Conservation (phyloP, 2,888 invertebrate genomes). For the Drosophila hamatofila region DNA sequence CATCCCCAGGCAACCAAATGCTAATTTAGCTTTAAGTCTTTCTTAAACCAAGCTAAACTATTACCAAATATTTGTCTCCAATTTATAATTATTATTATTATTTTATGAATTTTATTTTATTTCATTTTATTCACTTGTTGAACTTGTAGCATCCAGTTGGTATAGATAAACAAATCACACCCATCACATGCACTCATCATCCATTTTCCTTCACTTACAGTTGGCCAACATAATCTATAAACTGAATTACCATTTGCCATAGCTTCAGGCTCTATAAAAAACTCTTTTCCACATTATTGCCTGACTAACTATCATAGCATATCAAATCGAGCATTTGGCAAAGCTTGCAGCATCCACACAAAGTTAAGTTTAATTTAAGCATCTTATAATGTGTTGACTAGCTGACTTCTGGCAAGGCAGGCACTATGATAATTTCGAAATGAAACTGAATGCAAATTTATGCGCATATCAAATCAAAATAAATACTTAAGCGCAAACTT, state of each 20-base stretch:
- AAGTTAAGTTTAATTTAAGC: constrained; percentile 2
- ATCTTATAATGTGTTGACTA: constrained; percentile 16
- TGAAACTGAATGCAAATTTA: constrained; percentile 34
- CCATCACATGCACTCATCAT: not conserved
- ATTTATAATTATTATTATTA: too few relatives aligned
- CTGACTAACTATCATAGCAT: too few relatives aligned
- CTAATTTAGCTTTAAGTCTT: too few relatives aligned
- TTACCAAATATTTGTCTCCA: too few relatives aligned
- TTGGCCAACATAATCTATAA: not conserved
- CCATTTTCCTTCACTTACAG: not conserved
- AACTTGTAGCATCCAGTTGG: too few relatives aligned
- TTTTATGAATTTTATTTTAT: too few relatives aligned
- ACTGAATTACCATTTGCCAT: not conserved
- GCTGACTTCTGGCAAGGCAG: constrained; percentile 7
- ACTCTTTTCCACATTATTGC: not conserved
- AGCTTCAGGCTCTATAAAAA: not conserved
- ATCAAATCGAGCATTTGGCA: not conserved
- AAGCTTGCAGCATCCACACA: not conserved
- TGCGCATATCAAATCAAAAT: constrained; percentile 35
- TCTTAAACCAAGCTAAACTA: too few relatives aligned
- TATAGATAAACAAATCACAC: not conserved
- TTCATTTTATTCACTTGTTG: too few relatives aligned
- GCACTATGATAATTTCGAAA: constrained; percentile 9
- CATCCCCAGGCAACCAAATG: too few relatives aligned
- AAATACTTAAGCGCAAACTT: constrained; percentile 33